These are phyloP conservation scores for Orchesella cincta DNA, from an alignment of 1,140 invertebrate species.

Conservation along the genomic window DNA sequence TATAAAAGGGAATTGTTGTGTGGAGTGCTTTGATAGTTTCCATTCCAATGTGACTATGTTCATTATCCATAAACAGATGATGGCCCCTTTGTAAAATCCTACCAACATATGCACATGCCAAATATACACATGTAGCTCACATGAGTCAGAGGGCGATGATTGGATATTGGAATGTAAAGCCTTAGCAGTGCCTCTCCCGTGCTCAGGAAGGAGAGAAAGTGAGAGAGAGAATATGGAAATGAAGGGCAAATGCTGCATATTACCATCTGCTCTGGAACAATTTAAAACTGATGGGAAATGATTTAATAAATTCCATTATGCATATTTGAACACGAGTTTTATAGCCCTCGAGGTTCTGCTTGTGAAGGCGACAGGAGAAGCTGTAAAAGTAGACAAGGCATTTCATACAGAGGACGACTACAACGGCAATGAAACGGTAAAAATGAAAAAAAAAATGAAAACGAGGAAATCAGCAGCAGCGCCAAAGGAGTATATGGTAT, in stretches of 20 bases:
- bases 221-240: not conserved
- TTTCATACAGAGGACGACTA: not conserved
- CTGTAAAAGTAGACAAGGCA: not conserved
- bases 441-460: slow-evolving; percentile 16
- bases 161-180: slow-evolving; percentile 9
- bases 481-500: too few relatives aligned
- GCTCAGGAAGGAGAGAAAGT: not conserved
- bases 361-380: not conserved
- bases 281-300: slow-evolving; percentile 20
- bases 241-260: slow-evolving; percentile 13
- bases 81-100: too few relatives aligned
- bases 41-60: too few relatives aligned
- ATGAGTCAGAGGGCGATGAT: not conserved
- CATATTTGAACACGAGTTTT: slow-evolving; percentile 23
- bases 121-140: not conserved
- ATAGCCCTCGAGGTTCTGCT: not conserved
- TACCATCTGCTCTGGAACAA: slow-evolving; percentile 21
- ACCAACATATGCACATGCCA: too few relatives aligned
- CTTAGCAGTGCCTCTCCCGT: not conserved
- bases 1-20: not conserved
- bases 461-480: not conserved
- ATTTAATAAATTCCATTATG: slow-evolving; percentile 27
- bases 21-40: too few relatives aligned
- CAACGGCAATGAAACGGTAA: slow-evolving; percentile 23
- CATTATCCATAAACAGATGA: too few relatives aligned